Evolutionary conservation across 2,797 vertebrate genomes (phyloP).

Genomic region (Sebastes cheni): DNA sequence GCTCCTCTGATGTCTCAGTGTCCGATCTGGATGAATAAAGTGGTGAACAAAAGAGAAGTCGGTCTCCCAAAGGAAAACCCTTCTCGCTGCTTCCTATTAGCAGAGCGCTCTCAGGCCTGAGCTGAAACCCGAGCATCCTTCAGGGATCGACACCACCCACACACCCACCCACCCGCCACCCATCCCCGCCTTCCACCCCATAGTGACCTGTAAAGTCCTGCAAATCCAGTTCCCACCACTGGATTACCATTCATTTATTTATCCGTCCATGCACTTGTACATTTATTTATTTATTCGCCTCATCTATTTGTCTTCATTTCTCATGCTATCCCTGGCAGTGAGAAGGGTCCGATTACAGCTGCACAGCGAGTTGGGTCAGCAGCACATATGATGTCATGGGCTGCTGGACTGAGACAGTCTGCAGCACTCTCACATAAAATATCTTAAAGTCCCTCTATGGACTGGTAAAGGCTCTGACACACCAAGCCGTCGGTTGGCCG

Average conservation of each 20-base stretch:
- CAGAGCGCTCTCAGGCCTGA: slow-evolving; percentile 58
- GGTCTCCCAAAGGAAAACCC: slow-evolving; percentile 54
- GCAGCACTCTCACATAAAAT: slow-evolving; percentile 15
- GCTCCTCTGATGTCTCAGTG: slow-evolving; percentile 57
- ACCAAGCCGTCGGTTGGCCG: no score
- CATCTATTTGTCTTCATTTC: slow-evolving; percentile 71
- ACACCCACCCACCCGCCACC: slow-evolving; percentile 47
- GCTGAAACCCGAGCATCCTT: slow-evolving; percentile 76
- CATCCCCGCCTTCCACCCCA: slow-evolving; percentile 61
- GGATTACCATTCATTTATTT: slow-evolving; percentile 77
- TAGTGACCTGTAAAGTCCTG: slow-evolving; percentile 67
- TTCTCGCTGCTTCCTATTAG: slow-evolving; percentile 60
- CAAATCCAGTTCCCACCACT: slow-evolving; percentile 80
- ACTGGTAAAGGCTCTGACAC: background rate
- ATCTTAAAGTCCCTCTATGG: slow-evolving; percentile 29
- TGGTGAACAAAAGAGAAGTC: slow-evolving; percentile 64
- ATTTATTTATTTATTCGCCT: slow-evolving; percentile 77
- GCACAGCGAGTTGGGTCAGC: slow-evolving; percentile 41
- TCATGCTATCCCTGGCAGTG: slow-evolving; percentile 61
- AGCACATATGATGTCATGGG: slow-evolving; percentile 61
- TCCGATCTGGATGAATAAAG: slow-evolving; percentile 54
- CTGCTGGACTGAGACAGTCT: slow-evolving; percentile 36
- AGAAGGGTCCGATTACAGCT: slow-evolving; percentile 51
- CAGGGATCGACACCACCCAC: slow-evolving; percentile 70
- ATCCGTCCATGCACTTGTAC: slow-evolving; percentile 63